Conservation (phyloP, 1,140 invertebrate genomes). For the Chelonus insularis region DNA sequence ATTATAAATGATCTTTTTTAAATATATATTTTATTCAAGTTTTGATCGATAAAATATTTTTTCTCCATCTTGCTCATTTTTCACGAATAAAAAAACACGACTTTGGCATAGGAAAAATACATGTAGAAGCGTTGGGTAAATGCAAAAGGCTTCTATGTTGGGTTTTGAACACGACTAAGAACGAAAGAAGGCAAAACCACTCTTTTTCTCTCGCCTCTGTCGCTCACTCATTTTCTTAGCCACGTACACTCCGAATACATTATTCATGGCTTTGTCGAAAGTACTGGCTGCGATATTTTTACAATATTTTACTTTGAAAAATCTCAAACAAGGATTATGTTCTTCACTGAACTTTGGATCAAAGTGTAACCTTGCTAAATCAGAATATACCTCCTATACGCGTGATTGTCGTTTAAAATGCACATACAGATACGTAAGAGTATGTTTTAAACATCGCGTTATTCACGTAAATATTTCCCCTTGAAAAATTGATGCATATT, state of each 20-base stretch:
- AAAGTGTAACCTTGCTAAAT: constrained; percentile 2
- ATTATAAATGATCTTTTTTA: too few species aligned
- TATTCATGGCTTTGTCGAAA: constrained; percentile 45
- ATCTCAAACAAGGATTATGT: constrained; percentile 13
- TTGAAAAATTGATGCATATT: too few species aligned
- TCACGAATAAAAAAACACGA: background rate
- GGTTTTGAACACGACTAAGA: constrained; percentile 5
- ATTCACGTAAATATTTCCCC: too few species aligned
- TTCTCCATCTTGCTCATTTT: constrained; percentile 2
- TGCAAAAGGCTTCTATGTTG: background rate
- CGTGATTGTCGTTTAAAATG: background rate
- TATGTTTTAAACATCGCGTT: too few species aligned
- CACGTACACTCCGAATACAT: constrained; percentile 33
- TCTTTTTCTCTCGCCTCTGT: constrained; percentile 19
- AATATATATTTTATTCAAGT: too few species aligned
- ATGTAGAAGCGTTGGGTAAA: background rate
- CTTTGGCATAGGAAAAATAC: background rate
- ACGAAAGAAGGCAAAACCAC: constrained; percentile 7
- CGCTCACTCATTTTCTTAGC: constrained; percentile 18
- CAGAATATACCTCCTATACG: background rate
- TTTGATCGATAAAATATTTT: too few species aligned
- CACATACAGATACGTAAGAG: background rate
- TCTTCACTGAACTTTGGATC: background rate
- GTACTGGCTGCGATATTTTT: constrained; percentile 42
- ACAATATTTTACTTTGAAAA: constrained; percentile 42